Conservation (phyloP, 2,113 vertebrate species). For the Origma solitaria region DNA sequence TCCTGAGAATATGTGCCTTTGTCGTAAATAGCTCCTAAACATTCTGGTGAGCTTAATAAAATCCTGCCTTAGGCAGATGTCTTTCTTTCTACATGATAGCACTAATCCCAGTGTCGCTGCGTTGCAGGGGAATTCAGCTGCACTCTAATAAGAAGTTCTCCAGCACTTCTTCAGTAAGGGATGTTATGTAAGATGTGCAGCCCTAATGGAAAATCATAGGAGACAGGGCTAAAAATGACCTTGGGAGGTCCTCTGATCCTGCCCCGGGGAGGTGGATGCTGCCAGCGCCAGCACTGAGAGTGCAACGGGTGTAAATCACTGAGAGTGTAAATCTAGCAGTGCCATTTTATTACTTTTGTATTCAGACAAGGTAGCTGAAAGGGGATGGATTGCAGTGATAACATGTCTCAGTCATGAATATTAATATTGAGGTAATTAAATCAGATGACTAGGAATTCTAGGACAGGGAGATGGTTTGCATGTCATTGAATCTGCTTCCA, state of each 20-base stretch:
- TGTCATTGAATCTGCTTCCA: not conserved
- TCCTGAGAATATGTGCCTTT: not conserved
- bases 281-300: not conserved
- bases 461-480: not conserved
- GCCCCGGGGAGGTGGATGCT: not conserved
- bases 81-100: not conserved
- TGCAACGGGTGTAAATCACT: not conserved
- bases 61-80: not conserved
- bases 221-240: conserved; percentile 22
- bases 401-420: not conserved
- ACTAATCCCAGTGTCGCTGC: not conserved
- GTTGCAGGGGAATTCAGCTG: not conserved
- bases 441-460: not conserved
- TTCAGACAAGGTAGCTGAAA: not conserved
- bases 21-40: not conserved
- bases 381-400: not conserved
- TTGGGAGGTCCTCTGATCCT: not conserved
- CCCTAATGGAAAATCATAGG: not conserved
- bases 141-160: not conserved
- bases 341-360: not conserved
- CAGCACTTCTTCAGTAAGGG: not conserved
- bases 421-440: conserved; percentile 24
- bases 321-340: not conserved
- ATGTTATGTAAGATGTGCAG: conserved; percentile 1
- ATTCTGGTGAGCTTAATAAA: not conserved